phyloP scores from a whole-genome alignment of 2,888 invertebrate genomes.

The Volucella bombylans region DNA sequence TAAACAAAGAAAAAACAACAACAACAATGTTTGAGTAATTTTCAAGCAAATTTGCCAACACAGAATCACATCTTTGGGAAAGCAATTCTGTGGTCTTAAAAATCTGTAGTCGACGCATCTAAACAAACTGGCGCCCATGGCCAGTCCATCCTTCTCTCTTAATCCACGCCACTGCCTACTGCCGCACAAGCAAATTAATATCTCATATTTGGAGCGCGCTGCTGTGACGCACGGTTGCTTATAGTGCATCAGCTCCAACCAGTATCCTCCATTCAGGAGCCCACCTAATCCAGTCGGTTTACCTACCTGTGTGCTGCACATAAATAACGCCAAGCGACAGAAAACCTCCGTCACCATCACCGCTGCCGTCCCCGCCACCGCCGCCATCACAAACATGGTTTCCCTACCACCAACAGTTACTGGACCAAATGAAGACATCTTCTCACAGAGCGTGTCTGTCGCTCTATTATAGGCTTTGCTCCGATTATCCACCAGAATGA shows the following conservation, averaged over 20 bases:
- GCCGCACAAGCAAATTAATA: slow-evolving; percentile 72
- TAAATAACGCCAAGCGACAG: slow-evolving; percentile 67
- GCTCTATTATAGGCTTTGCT: slow-evolving; percentile 73
- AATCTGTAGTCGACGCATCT: slow-evolving; percentile 56
- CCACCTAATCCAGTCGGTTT: slow-evolving; percentile 50
- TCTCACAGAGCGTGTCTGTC: slow-evolving; percentile 74
- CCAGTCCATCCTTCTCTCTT: slow-evolving; percentile 42
- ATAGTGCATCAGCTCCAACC: slow-evolving; percentile 20
- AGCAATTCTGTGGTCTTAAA: slow-evolving; percentile 28
- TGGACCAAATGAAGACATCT: slow-evolving; percentile 74
- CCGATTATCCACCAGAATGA: slow-evolving; percentile 71
- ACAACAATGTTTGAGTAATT: slow-evolving; percentile 30
- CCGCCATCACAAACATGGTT: neutral
- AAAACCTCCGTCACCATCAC: slow-evolving; percentile 31
- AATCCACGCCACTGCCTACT: slow-evolving; percentile 57
- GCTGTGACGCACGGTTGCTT: slow-evolving; percentile 9
- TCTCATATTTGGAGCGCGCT: slow-evolving; percentile 61
- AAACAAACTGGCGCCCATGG: slow-evolving; percentile 71
- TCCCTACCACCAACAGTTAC: slow-evolving; percentile 41
- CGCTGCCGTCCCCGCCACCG: neutral
- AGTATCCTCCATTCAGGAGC: slow-evolving; percentile 60
- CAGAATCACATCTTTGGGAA: slow-evolving; percentile 4
- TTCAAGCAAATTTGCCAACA: slow-evolving; percentile 42
- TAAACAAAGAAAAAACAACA: no score
- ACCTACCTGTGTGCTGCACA: slow-evolving; percentile 68